A percentile compares a stretch with the other conserved stretches of the same genome.
These are phyloP conservation scores for Hydrotaea diabolus DNA, from an alignment of 2,888 invertebrate genomes.

Conservation along the genomic window DNA sequence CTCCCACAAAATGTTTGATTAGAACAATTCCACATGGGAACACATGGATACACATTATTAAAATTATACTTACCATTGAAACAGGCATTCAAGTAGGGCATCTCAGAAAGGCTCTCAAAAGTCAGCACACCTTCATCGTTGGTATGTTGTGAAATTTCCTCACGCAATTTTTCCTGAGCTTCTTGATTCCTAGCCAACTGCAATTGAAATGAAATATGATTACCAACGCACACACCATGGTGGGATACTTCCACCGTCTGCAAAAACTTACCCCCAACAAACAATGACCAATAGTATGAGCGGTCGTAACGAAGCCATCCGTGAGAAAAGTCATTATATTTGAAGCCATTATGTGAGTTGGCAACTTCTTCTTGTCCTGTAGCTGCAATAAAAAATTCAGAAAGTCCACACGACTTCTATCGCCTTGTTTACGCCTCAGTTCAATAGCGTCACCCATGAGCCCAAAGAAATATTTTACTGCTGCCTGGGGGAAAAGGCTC, in stretches of 20 bases:
- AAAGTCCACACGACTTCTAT: constrained; percentile 70
- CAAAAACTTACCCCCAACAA: constrained; percentile 70
- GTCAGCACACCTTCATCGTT: constrained; percentile 61
- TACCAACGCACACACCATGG: too few species aligned
- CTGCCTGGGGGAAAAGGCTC: constrained; percentile 81
- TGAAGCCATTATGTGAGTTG: constrained; percentile 70
- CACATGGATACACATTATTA: too few species aligned
- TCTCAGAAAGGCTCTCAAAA: constrained; percentile 74
- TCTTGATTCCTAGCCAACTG: constrained; percentile 73
- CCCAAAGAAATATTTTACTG: constrained; percentile 81
- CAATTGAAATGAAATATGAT: background rate
- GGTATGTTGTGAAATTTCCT: constrained; percentile 70
- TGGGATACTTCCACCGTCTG: too few species aligned
- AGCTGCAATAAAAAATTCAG: constrained; percentile 76
- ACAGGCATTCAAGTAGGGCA: constrained; percentile 76
- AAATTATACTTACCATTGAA: constrained; percentile 73
- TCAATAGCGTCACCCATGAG: constrained; percentile 72
- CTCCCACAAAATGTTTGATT: too few species aligned
- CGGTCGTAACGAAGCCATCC: constrained; percentile 77
- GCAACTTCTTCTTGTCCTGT: constrained; percentile 74
- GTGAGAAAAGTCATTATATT: constrained; percentile 77
- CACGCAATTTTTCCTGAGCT: constrained; percentile 71
- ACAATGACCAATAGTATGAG: constrained; percentile 71
- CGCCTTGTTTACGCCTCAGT: constrained; percentile 68
- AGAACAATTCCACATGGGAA: too few species aligned